Base-by-base conservation (phyloP, 1,140 invertebrate genomes). In the Archivesica marissinica region DNA sequence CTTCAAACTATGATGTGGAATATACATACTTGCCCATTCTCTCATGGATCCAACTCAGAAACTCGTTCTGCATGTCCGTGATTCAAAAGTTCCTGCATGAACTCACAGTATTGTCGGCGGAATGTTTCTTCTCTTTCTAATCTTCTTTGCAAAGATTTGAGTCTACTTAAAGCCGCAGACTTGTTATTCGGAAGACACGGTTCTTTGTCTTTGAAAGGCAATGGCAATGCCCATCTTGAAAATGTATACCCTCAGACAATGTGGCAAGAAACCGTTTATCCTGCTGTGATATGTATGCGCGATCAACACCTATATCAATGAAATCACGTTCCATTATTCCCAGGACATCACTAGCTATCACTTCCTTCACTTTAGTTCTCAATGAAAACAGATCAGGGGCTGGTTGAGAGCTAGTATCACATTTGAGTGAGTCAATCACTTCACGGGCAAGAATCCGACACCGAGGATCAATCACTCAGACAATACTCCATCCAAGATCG, bases 1-100 rank as follows among this genome's bases (percentile, higher is more conserved):
- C 23, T 66, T 64, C n/a, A 91, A 41, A 13, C 87, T 85, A 61
- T 90, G 89, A 74, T 90, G 87, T 28, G 87, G 44, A 15, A 90
- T 28, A 47, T 88, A 89, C 88, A 89, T 35, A 80, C 68, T 38
- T n/a, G n/a, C n/a, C 28, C 15, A 17, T 77, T 79, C 66, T 83
- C 83, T 39, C 38, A 20, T 28, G n/a, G n/a, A n/a, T n/a, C n/a
- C 3, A n/a, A 9, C 33, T 33, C 23, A 30, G n/a, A 28, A 81
- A n/a, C 78, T 38, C 17, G 20, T 77, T 86, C 84, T 7, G 76
- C 59, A 59, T 56, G 47, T 13, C 77, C 84, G 33, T 54, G 81
- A 2, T 59, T 33, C 13, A 84, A 17, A 4, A 79, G 44, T 23
- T 56, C 20, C 6, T 11, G 20, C 52, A 56, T 56, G n/a, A 56